These are phyloP conservation scores for Brachionus paranguensis DNA, from an alignment of 1,140 invertebrate genomes.

Conservation along the genomic window DNA sequence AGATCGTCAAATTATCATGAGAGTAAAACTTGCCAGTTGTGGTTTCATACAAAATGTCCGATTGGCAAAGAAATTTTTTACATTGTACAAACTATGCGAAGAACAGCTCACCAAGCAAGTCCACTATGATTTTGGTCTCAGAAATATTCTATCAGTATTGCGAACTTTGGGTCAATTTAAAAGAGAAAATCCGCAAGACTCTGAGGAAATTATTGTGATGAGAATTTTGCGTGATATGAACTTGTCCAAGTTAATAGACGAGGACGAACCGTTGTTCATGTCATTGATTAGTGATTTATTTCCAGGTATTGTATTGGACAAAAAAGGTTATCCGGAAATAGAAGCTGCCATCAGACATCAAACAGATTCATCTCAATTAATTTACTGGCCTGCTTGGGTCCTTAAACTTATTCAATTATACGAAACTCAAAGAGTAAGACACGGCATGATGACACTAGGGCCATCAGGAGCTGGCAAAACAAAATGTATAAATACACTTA, in stretches of 20 bases:
- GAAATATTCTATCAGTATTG: conserved; percentile 88
- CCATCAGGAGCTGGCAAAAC: conserved; percentile 88
- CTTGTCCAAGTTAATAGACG: conserved; percentile 85
- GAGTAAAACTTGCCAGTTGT: conserved; percentile 90
- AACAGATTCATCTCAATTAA: conserved; percentile 60
- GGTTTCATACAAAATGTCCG: conserved; percentile 93
- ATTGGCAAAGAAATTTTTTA: conserved; percentile 88
- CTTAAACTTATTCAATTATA: conserved; percentile 81
- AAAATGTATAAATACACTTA: conserved; percentile 84
- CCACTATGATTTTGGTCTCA: conserved; percentile 90
- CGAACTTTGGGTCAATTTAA: conserved; percentile 88
- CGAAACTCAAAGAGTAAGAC: conserved; percentile 12
- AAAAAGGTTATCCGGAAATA: conserved; percentile 75
- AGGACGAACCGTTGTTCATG: conserved; percentile 91
- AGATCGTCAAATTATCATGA: conserved; percentile 90
- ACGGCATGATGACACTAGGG: conserved; percentile 62
- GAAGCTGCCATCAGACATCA: conserved; percentile 50
- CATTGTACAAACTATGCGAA: conserved; percentile 89
- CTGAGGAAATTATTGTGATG: conserved; percentile 92
- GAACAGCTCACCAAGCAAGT: conserved; percentile 95
- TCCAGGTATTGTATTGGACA: conserved; percentile 83
- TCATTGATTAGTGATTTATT: conserved; percentile 90
- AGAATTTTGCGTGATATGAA: conserved; percentile 92
- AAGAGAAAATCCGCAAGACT: conserved; percentile 78
- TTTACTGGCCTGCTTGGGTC: conserved; percentile 86